A percentile compares a stretch with the other conserved stretches of the same genome.
phyloP scores from a whole-genome alignment of 2,113 vertebrate genomes.

The Girardinichthys multiradiatus region DNA sequence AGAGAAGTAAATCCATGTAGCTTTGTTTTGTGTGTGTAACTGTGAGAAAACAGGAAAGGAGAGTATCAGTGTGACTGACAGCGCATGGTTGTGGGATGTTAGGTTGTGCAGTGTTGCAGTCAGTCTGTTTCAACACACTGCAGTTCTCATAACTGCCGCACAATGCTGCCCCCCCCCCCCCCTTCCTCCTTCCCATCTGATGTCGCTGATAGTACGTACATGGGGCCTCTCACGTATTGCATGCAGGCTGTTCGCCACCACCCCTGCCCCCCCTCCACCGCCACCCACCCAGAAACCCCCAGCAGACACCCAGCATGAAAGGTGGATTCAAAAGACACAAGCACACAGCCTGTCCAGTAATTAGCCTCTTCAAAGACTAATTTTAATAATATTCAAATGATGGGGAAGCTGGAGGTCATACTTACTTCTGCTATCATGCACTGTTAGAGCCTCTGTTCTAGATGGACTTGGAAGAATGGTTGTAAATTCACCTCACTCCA shows the following conservation, averaged over 20 bases:
- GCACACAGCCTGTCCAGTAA: conserved; percentile 59
- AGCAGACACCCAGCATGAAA: conserved; percentile 64
- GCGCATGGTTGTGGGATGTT: conserved; percentile 49
- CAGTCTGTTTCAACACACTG: conserved; percentile 76
- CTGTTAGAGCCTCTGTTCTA: conserved; percentile 24
- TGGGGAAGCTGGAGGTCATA: conserved; percentile 48
- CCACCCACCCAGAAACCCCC: conserved; percentile 34
- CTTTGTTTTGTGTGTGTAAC: conserved; percentile 6
- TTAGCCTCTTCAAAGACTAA: conserved; percentile 65
- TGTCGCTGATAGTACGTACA: conserved; percentile 72
- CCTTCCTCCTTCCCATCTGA: conserved; percentile 71
- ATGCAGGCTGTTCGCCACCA: conserved; percentile 70
- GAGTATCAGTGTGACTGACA: conserved; percentile 38
- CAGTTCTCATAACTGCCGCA: conserved; percentile 73
- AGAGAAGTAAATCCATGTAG: conserved; percentile 23
- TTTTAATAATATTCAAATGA: conserved; percentile 68
- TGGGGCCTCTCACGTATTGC: conserved; percentile 75
- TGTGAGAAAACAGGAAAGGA: conserved; percentile 61
- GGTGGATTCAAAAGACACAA: conserved; percentile 66
- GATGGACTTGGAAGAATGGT: not conserved
- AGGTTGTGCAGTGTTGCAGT: conserved; percentile 63
- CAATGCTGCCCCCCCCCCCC: conserved; percentile 30
- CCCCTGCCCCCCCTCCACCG: conserved; percentile 6
- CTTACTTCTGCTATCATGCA: conserved; percentile 37
- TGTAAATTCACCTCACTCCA: not conserved